Conservation (phyloP, 2,888 invertebrate species). For the Melanchra persicariae region DNA sequence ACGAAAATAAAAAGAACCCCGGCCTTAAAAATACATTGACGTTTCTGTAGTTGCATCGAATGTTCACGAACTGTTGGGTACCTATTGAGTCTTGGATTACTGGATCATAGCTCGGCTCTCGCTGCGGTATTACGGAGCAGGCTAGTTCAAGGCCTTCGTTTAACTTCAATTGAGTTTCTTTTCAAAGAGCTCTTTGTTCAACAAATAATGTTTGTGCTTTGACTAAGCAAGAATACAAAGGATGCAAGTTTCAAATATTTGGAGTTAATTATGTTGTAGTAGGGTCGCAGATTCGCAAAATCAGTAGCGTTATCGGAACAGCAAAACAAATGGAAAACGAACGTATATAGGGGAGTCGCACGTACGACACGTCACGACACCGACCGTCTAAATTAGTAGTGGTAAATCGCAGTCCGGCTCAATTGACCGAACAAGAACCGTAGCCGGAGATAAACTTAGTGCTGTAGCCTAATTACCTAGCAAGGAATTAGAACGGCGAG, state of each 20-base stretch:
- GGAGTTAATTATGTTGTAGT: neutral
- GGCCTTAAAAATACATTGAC: slow-evolving; percentile 12
- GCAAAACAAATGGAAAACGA: slow-evolving; percentile 12
- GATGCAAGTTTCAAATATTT: slow-evolving; percentile 1
- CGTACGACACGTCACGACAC: slow-evolving; percentile 22
- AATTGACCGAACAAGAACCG: slow-evolving; percentile 9
- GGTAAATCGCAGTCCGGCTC: slow-evolving; percentile 22
- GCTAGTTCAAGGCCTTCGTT: slow-evolving; percentile 5
- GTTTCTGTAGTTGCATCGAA: slow-evolving; percentile 2
- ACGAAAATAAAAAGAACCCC: slow-evolving; percentile 14
- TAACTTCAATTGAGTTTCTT: slow-evolving; percentile 4
- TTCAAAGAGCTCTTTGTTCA: slow-evolving; percentile 11
- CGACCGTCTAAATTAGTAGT: slow-evolving; percentile 24
- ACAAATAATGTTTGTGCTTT: too few species aligned
- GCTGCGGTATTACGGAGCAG: neutral
- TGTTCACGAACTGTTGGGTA: slow-evolving; percentile 11
- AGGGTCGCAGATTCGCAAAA: neutral
- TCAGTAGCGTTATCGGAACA: neutral
- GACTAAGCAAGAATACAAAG: neutral
- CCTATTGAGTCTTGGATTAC: slow-evolving; percentile 3
- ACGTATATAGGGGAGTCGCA: neutral
- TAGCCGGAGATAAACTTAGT: slow-evolving; percentile 21
- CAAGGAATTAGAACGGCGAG: slow-evolving; percentile 4
- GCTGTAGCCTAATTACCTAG: slow-evolving; percentile 15
- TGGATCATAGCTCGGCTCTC: slow-evolving; percentile 7